A percentile compares a stretch with the other conserved stretches of the same genome.
Conservation (phyloP, 2,113 vertebrate species). For the Chlorodrepanis virens region DNA sequence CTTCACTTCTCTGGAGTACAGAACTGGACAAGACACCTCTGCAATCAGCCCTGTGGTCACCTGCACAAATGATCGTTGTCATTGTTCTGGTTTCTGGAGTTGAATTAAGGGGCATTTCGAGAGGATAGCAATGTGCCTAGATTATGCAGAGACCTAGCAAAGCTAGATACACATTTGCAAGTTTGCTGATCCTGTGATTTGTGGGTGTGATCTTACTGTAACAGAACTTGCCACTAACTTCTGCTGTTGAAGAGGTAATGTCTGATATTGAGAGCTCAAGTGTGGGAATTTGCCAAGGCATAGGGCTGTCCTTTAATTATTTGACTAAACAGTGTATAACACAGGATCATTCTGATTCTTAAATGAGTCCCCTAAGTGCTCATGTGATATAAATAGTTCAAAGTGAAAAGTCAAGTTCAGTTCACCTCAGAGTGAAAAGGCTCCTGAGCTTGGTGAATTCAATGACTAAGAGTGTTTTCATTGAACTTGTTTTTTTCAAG, state of each 20-base stretch:
- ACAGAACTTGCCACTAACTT: not conserved
- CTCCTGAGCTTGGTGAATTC: not conserved
- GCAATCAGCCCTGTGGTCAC: not conserved
- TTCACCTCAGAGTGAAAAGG: not conserved
- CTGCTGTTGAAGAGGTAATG: not conserved
- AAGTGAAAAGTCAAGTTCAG: not conserved
- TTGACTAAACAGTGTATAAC: not conserved
- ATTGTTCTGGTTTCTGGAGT: not conserved
- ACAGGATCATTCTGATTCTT: not conserved
- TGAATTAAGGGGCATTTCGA: not conserved
- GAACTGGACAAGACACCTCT: not conserved
- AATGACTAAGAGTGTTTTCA: not conserved
- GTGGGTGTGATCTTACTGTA: not conserved
- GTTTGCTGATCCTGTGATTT: not conserved
- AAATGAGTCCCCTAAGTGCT: not conserved
- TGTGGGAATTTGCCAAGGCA: not conserved
- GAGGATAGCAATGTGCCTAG: not conserved
- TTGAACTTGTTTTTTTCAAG: not conserved
- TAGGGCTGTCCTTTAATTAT: not conserved
- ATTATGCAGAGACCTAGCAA: not conserved
- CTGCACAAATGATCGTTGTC: not conserved
- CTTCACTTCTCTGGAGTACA: not conserved
- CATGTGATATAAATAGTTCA: not conserved
- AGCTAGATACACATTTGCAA: not conserved
- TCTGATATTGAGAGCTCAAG: not conserved